Conservation (phyloP, 2,888 invertebrate species). For the Hydriomena furcata region DNA sequence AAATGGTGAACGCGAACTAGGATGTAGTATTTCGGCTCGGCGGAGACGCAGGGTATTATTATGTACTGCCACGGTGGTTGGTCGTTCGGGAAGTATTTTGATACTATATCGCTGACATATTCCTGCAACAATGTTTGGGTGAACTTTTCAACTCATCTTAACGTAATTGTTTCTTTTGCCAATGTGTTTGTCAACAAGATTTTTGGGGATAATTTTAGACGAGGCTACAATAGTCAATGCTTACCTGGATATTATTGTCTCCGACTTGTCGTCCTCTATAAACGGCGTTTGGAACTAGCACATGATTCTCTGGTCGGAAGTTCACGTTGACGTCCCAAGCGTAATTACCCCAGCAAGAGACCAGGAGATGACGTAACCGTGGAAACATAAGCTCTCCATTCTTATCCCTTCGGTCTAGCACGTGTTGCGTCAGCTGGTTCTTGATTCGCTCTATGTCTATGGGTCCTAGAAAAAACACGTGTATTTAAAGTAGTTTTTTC, state of each 20-base stretch:
- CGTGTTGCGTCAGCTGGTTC: slow-evolving; percentile 70
- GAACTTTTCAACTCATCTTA: too few species aligned
- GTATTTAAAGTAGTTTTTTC: too few species aligned
- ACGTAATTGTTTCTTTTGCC: neutral
- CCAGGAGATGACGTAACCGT: slow-evolving; percentile 86
- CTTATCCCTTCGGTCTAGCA: slow-evolving; percentile 82
- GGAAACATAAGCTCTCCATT: slow-evolving; percentile 85
- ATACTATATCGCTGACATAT: slow-evolving; percentile 89
- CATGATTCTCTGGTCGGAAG: slow-evolving; percentile 88
- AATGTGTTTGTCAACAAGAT: too few species aligned
- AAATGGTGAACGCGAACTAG: slow-evolving; percentile 90
- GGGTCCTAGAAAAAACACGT: slow-evolving; percentile 47
- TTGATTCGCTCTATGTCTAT: slow-evolving; percentile 82
- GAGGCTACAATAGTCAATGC: neutral
- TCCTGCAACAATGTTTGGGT: slow-evolving; percentile 85
- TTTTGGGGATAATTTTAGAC: too few species aligned
- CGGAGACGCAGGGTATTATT: slow-evolving; percentile 84
- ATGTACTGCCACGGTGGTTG: slow-evolving; percentile 92
- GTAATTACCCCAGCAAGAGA: slow-evolving; percentile 90
- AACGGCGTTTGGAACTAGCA: slow-evolving; percentile 84
- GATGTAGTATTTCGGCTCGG: slow-evolving; percentile 86
- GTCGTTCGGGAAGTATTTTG: slow-evolving; percentile 88
- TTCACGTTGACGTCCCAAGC: slow-evolving; percentile 86
- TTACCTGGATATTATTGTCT: slow-evolving; percentile 89
- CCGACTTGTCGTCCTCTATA: slow-evolving; percentile 88